Conservation (phyloP, 2,113 vertebrate species). For the Chiloscyllium plagiosum region DNA sequence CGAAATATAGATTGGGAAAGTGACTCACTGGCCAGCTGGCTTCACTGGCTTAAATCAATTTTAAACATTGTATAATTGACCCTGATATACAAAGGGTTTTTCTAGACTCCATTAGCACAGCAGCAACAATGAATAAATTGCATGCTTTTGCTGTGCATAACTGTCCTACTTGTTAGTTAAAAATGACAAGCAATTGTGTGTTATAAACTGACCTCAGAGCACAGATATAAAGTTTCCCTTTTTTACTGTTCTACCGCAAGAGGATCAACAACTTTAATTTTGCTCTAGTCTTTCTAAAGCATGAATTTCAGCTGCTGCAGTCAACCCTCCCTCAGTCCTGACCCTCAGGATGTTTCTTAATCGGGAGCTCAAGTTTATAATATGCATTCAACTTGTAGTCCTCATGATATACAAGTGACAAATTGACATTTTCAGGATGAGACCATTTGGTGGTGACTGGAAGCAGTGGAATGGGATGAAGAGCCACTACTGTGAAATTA, state of each 20-base stretch:
- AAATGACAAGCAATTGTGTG: neutral
- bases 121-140: neutral
- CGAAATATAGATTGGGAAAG: neutral
- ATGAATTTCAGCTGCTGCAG: neutral
- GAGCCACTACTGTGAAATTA: neutral
- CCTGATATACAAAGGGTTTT: neutral
- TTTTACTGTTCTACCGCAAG: neutral
- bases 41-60: neutral
- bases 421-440: neutral
- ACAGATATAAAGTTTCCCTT: neutral
- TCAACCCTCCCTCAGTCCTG: neutral
- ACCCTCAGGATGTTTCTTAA: neutral
- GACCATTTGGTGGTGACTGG: neutral
- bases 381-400: neutral
- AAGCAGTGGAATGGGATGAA: neutral
- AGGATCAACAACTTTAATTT: neutral
- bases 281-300: neutral
- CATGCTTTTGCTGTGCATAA: neutral
- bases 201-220: neutral
- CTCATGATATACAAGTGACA: neutral
- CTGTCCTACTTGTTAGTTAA: neutral
- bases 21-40: neutral
- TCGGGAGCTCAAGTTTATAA: neutral
- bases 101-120: neutral
- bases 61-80: neutral